Percentiles rank a stretch among this genome's conserved stretches.
Conservation (phyloP, 2,113 vertebrate species). For the Heteronetta atricapilla region DNA sequence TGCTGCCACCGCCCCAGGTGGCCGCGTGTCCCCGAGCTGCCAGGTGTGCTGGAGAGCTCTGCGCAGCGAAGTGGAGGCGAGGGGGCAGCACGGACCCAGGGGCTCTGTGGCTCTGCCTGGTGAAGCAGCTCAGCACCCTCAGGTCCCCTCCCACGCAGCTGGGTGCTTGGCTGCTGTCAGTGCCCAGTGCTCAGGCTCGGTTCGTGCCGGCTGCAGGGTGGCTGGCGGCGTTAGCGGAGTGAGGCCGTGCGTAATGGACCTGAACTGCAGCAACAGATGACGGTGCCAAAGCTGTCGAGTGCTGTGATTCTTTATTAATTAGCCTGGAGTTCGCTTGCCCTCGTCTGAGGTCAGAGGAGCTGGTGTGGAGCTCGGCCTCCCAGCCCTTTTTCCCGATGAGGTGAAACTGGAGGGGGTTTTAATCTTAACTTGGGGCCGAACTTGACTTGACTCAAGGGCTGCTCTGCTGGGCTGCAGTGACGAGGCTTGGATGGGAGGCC, state of each 20-base stretch:
- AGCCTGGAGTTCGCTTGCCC: background rate
- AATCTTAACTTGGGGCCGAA: background rate
- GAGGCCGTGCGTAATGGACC: background rate
- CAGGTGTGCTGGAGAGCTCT: background rate
- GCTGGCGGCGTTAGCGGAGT: background rate
- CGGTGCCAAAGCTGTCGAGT: background rate
- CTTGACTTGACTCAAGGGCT: background rate
- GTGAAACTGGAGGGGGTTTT: background rate
- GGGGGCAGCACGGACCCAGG: background rate
- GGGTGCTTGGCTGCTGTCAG: background rate
- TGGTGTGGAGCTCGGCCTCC: background rate
- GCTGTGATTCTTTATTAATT: background rate
- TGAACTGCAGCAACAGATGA: background rate
- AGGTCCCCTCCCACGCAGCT: background rate
- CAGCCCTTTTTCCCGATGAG: too few relatives aligned
- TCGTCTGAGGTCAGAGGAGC: background rate
- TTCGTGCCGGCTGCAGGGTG: background rate
- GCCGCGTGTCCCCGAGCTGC: fast-evolving
- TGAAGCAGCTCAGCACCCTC: background rate
- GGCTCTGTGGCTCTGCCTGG: background rate
- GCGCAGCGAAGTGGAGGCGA: background rate
- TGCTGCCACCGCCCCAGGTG: background rate
- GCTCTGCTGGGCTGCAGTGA: background rate
- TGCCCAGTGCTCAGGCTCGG: background rate
- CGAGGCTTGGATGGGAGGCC: background rate